Evolutionary conservation across 1,140 invertebrate species (phyloP).

Genomic region (Megalonaias nervosa): DNA sequence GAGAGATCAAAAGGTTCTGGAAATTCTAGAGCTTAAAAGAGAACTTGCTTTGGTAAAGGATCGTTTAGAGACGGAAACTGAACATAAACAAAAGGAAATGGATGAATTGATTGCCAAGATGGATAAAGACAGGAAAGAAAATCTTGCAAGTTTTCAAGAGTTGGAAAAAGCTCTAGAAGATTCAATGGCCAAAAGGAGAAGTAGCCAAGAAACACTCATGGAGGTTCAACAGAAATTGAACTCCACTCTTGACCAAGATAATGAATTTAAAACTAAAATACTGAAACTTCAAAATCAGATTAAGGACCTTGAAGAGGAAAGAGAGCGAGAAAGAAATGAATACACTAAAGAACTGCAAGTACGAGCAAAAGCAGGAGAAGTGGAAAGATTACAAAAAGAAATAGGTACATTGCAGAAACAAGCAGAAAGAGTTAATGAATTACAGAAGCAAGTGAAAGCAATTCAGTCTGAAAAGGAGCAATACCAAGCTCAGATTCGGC

Average conservation of each 20-base stretch:
- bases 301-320: slow-evolving; percentile 15
- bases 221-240: too few relatives aligned
- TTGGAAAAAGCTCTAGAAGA: too few relatives aligned
- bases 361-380: neutral
- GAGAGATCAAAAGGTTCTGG: slow-evolving; percentile 15
- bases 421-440: slow-evolving; percentile 21
- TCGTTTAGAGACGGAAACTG: slow-evolving; percentile 1
- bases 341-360: slow-evolving; percentile 16
- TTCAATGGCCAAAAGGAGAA: too few relatives aligned
- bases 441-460: slow-evolving; percentile 23
- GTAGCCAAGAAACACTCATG: too few relatives aligned
- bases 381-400: slow-evolving; percentile 23
- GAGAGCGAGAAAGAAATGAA: slow-evolving; percentile 23
- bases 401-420: slow-evolving; percentile 30
- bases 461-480: slow-evolving; percentile 29
- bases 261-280: too few relatives aligned
- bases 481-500: slow-evolving; percentile 34
- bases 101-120: too few relatives aligned
- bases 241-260: too few relatives aligned
- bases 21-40: slow-evolving; percentile 24
- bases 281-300: neutral
- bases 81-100: slow-evolving; percentile 5
- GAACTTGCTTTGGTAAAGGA: slow-evolving; percentile 17
- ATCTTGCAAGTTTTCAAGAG: too few relatives aligned
- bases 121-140: too few relatives aligned